Evolutionary conservation across 1,140 invertebrate genomes (phyloP), one percentile per base, ranked within the genome.

Genomic region (Dolichoris vasculosae): DNA sequence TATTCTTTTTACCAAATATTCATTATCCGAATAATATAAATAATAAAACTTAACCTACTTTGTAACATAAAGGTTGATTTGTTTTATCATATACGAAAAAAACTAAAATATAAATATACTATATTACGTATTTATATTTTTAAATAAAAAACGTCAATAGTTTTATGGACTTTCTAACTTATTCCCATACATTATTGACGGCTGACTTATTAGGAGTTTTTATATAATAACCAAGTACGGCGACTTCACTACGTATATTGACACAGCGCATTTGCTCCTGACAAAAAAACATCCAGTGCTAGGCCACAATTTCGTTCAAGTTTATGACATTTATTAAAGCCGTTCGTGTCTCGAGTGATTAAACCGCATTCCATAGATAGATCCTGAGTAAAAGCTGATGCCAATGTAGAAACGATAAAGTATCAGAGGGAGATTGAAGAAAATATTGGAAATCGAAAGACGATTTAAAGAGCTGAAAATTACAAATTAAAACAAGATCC

Each of bases 291-390:
- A 40, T 46, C 30, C 32, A 40, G 35, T 63, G 32, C 17, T 35
- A 85, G 77, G 32, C 67, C 11, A 69, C 51, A 85, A 85, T 86
- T 86, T 82, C 26, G 55, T 77, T 32, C 26, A 67, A 59, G 69
- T 77, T 82, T 82, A 82, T 82, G 84, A 86, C 79, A 86, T 86
- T 86, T 86, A 86, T 86, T 86, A 86, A 86, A 86, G 79, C 48
- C 71, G 51, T 82, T 86, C 79, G 84, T 86, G 79, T 59, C n/a
- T 26, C 43, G 43, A 82, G 79, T 86, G 78, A 86, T 86, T 86
- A 86, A 86, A 82, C 51, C 23, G 40, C 30, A 75, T 40, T 55
- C 40, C 82, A 26, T 26, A 26, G 38, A 64, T 84, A 83, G 48
- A 83, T 51, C 23, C 1, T 20, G 46, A 73, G 15, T 17, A n/a